Evolutionary conservation across 2,888 invertebrate species (phyloP), one percentile per base, ranked within the genome.

Genomic region (Nymphalis polychloros): DNA sequence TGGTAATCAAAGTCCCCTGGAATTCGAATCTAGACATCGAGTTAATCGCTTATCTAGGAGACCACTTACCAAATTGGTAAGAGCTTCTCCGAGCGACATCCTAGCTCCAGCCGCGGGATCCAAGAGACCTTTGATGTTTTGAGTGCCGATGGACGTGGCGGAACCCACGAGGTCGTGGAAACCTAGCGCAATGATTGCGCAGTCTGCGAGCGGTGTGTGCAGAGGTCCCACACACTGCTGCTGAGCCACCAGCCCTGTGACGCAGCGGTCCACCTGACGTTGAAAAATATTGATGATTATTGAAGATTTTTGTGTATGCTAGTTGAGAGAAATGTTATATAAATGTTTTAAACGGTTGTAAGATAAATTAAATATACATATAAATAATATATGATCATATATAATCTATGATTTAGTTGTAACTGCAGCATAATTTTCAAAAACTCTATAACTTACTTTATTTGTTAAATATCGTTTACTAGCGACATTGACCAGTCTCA

Each of bases 141-240:
- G 99, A 72, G 99, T 98, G 52, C 99, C 99, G 72, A 99, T 98
- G 0, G 98, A 96, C 0, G 98, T 98, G 5, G 99, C 99, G 17
- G 97, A 95, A 8, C 99, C 99, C 68, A 95, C 95, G 55, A 93
- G 94, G 70, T 95, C 96, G 82, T 96, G 96, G 85, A 98, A 95
- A 0, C 98, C 97, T 35, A 98, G 93, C 0, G 98, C 97, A 7
- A 96, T 95, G 61, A 99, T 95, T 1, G 97, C 99, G 70, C 97
- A 98, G 88, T 99, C 98, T 0, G 99, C 97, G 6, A 99, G 90
- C 0, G 99, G 99, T 0, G 98, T 98, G 85, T 99, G 99, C 0
- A 99, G 89, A 0, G 99, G 98, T 0, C 99, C 99, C 31, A 99
- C 98, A 84, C 99, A 99, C 86, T 99, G 99, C 81, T 99, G 99